Evolutionary conservation across 2,797 vertebrate genomes (phyloP), one percentile per base, ranked within the genome.

Genomic region (Melanotaenia pygmaea): DNA sequence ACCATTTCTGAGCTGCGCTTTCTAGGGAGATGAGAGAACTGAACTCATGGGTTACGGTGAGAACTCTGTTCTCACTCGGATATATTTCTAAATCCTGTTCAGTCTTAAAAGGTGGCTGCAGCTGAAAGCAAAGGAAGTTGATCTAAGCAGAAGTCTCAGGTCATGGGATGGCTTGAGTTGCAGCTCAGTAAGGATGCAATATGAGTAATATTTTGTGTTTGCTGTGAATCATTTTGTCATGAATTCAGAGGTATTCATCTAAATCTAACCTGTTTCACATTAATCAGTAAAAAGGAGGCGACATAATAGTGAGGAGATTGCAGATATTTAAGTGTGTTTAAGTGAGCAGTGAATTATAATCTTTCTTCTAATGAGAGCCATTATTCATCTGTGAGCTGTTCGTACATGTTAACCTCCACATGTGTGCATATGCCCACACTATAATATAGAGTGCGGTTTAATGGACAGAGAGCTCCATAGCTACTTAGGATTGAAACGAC

Each of bases 401-500:
- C 72, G 45, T 63, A 56, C 59, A 72, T 59, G 38, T 67, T 70
- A 77, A 74, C 70, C 64, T 77, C 45, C n/a, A 16, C 51, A 45
- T 16, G 53, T 34, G 59, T 50, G 53, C 34, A 35, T 70, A 51
- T 70, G 12, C 18, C 30, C 59, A 38, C 30, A 34, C 24, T 62
- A 26, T 58, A 40, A 30, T 30, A 30, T 30, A 30, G 28, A 70
- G 75, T 40, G 76, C 80, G 74, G 75, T 77, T 80, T 76, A 84
- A 82, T 81, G 80, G 84, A 68, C 76, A 77, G 32, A 59, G 67
- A 75, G 71, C 70, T 81, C 79, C 72, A 84, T 69, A 76, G 78
- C 45, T 84, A 82, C 84, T 86, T 79, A 75, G 47, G 60, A 64
- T 60, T 76, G 56, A 86, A 88, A 86, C 72, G 76, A 66, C 64